These are phyloP conservation scores for Amitus sp. DNA, from an alignment of 2,888 invertebrate genomes.

Conservation along the genomic window DNA sequence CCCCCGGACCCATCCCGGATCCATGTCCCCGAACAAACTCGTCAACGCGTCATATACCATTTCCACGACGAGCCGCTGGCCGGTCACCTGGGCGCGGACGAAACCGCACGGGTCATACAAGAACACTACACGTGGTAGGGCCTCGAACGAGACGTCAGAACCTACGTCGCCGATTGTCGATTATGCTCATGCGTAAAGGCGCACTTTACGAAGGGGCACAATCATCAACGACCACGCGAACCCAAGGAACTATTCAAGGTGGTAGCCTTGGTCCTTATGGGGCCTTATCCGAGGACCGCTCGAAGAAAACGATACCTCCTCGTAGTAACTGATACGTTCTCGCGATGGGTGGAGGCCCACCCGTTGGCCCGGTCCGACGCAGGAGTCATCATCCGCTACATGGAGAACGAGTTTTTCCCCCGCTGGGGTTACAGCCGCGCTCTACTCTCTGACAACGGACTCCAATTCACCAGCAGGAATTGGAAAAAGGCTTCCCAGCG, in stretches of 20 bases:
- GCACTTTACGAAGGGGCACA: background rate
- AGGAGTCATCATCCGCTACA: background rate
- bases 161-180: slow-evolving; percentile 1
- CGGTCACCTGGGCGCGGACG: slow-evolving; percentile 11
- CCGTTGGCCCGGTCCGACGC: slow-evolving; percentile 13
- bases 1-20: too few relatives aligned
- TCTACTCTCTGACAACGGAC: slow-evolving; percentile 20
- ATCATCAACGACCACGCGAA: background rate
- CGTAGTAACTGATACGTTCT: slow-evolving; percentile 40
- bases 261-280: slow-evolving; percentile 14
- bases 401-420: slow-evolving; percentile 10
- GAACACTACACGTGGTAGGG: slow-evolving; percentile 5
- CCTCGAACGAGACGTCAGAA: slow-evolving; percentile 1
- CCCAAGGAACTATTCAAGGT: background rate
- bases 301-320: slow-evolving; percentile 23
- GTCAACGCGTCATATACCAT: background rate
- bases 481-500: background rate
- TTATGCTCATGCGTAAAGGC: background rate
- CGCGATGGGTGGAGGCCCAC: slow-evolving; percentile 41
- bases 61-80: slow-evolving; percentile 10
- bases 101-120: slow-evolving; percentile 6
- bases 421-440: slow-evolving; percentile 6
- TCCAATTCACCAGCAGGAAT: slow-evolving; percentile 7
- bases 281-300: slow-evolving; percentile 18
- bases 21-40: slow-evolving; percentile 2